Evolutionary conservation across 2,888 invertebrate genomes (phyloP), one percentile per base, ranked within the genome.

Genomic region (Xylota segnis): DNA sequence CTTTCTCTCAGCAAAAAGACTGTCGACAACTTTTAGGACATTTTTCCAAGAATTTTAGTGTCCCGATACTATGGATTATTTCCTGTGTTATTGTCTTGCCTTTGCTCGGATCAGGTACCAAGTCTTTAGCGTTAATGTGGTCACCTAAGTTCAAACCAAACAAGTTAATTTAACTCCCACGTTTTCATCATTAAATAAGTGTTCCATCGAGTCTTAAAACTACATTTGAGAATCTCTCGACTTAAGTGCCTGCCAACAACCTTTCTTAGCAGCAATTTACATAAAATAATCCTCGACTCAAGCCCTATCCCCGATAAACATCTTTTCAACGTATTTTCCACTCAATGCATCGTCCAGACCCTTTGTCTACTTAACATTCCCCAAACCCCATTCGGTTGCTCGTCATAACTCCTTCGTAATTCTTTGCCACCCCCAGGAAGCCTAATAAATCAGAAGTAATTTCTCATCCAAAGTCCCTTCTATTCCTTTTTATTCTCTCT

Each of bases 391-490:
- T 56, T 52, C 66, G 34, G 32, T 34, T 50, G 43, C 14, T 40
- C 14, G 27, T 58, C 63, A 82, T 76, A 75, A 40, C 54, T 43
- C 52, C 52, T 40, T 18, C 32, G 23, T 61, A 40, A 70, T 58
- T 45, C 37, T 27, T 54, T 52, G 54, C 66, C 72, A 50, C 71
- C 68, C 66, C 63, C 56, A 47, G 63, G 34, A 78, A 43, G 18
- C 66, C 32, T 45, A 66, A 74, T 83, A 83, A 83, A 83, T 78
- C 74, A 83, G 47, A 78, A 23, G 50, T 50, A 74, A 74, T 83
- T 68, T 74, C 61, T 56, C 77, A 47, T 27, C 50, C 63, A 52
- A 12, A 61, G 56, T 68, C 72, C 68, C 72, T 70, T 70, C 61
- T 78, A 29, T 45, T 27, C 59, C 29, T 65, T 23, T 18, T 63